Conservation (phyloP, 1,140 invertebrate species). For the Drosophila jambulina region DNA sequence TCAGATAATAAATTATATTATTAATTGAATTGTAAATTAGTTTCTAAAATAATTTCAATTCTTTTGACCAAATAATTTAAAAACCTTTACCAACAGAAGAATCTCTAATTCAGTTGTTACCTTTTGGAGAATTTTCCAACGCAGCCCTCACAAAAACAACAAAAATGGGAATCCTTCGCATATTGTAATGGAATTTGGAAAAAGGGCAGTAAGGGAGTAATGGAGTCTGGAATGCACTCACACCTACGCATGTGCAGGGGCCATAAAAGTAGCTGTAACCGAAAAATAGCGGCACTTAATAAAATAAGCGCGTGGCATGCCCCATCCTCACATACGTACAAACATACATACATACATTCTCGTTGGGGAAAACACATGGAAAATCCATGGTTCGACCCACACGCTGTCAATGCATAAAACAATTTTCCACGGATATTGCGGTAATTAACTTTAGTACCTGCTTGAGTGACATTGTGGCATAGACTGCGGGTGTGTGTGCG, state of each 20-base stretch:
- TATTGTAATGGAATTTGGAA: constrained; percentile 13
- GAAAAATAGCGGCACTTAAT: constrained; percentile 75
- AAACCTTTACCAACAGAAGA: not conserved
- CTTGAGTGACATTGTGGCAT: constrained; percentile 75
- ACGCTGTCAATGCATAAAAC: constrained; percentile 80
- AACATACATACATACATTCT: constrained; percentile 2
- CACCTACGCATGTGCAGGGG: constrained; percentile 34
- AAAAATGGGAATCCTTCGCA: constrained; percentile 7
- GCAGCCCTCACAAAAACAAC: constrained; percentile 1
- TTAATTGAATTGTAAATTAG: not conserved
- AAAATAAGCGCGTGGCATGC: constrained; percentile 60
- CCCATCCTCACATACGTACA: constrained; percentile 1
- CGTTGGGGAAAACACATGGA: not conserved
- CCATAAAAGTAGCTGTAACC: constrained; percentile 66
- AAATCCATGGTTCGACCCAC: constrained; percentile 46
- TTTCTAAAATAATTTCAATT: not conserved
- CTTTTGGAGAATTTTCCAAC: not conserved
- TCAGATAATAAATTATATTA: not conserved
- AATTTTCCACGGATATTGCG: constrained; percentile 81
- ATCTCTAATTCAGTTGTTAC: constrained; percentile 7
- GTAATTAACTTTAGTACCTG: constrained; percentile 84
- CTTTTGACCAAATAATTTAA: not conserved
- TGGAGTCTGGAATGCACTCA: constrained; percentile 20
- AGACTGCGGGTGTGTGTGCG: constrained; percentile 11
- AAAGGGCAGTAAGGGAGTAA: not conserved